phyloP scores from a whole-genome alignment of 2,797 vertebrate species.

The Acipenser transmontanus region DNA sequence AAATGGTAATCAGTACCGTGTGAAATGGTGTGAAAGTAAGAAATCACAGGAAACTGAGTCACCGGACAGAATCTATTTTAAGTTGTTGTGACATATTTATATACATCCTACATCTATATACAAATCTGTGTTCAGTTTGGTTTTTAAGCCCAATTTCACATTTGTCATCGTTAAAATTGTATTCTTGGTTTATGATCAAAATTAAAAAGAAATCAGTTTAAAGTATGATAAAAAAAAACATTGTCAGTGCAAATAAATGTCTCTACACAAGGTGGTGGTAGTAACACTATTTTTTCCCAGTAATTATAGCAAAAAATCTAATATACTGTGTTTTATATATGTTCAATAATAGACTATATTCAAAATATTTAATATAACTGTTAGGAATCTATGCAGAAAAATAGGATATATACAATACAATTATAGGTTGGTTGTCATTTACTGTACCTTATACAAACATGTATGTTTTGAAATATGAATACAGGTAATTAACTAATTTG shows the following conservation, averaged over 20 bases:
- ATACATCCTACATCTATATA: not conserved
- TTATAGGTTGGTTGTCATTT: too few species aligned
- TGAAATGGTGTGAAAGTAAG: conserved; percentile 44
- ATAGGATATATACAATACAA: too few species aligned
- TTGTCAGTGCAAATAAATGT: conserved; percentile 59
- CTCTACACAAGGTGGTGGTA: conserved; percentile 79
- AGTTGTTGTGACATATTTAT: not conserved
- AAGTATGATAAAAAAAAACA: not conserved
- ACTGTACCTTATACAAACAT: too few species aligned
- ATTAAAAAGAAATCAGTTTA: conserved; percentile 29
- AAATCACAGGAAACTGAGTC: conserved; percentile 1
- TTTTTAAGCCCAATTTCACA: not conserved
- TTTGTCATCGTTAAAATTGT: conserved; percentile 14
- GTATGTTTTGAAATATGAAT: too few species aligned
- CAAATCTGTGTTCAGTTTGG: not conserved
- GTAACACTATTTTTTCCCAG: conserved; percentile 43
- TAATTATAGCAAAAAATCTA: too few species aligned
- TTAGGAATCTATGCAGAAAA: too few species aligned
- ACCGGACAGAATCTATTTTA: not conserved
- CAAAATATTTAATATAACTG: too few species aligned
- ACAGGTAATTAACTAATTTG: not conserved
- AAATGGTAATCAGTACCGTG: conserved; percentile 30
- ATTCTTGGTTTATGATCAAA: conserved; percentile 52
- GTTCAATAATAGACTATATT: too few species aligned
- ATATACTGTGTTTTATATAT: too few species aligned